These are phyloP conservation scores for Raja brachyura DNA, from an alignment of 2,113 vertebrate species.

Conservation along the genomic window DNA sequence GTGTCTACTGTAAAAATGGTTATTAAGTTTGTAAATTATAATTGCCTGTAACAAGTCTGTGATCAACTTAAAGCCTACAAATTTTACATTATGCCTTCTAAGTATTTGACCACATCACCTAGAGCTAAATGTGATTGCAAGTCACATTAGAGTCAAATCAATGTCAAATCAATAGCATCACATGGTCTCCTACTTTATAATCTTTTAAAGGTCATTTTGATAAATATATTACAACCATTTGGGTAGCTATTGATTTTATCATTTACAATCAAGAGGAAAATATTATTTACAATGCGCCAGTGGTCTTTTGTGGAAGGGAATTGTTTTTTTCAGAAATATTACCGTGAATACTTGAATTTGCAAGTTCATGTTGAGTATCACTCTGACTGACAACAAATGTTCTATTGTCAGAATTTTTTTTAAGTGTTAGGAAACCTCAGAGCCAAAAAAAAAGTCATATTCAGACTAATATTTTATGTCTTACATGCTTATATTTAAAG, in stretches of 20 bases:
- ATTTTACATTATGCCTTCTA: not conserved
- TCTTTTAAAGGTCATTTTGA: not conserved
- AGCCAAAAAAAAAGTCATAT: not conserved
- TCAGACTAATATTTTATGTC: not conserved
- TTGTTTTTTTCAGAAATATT: not conserved
- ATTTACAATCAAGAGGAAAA: not conserved
- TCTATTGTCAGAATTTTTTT: no score
- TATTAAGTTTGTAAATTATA: not conserved
- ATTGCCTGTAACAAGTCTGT: not conserved
- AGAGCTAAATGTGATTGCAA: not conserved
- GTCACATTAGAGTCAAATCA: not conserved
- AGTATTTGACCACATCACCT: not conserved
- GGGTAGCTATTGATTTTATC: not conserved
- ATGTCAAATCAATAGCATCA: not conserved
- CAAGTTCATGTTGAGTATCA: not conserved
- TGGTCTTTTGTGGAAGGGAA: not conserved
- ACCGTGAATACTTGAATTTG: not conserved
- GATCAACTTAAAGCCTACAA: not conserved
- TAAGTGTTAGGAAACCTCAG: no score
- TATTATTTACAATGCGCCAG: not conserved
- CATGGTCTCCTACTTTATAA: not conserved
- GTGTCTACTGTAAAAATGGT: no score
- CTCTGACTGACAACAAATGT: not conserved
- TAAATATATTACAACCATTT: not conserved
- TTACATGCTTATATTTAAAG: not conserved